These are phyloP conservation scores for Ecliptopera silaceata DNA, from an alignment of 2,888 invertebrate species.

Conservation along the genomic window DNA sequence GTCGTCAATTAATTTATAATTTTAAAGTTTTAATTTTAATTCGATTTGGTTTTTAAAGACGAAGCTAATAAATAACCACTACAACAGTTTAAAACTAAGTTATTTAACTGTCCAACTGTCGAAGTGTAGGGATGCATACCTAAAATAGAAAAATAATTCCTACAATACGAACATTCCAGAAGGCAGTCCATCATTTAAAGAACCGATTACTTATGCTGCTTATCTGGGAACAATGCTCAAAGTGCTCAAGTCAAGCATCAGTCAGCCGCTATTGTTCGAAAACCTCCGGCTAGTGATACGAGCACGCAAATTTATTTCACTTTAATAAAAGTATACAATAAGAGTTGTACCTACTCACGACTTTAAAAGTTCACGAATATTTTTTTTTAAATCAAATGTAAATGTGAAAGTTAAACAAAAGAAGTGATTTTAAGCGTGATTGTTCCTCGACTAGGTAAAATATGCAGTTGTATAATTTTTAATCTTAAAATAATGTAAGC, in stretches of 20 bases:
- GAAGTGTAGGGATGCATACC: neutral
- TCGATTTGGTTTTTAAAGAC: too few relatives aligned
- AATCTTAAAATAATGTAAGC: conserved; percentile 2
- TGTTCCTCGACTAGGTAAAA: neutral
- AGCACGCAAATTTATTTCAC: conserved; percentile 38
- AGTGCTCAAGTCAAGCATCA: conserved; percentile 52
- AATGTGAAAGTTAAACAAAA: too few relatives aligned
- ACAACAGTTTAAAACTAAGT: too few relatives aligned
- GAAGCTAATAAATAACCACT: too few relatives aligned
- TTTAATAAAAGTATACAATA: conserved; percentile 19
- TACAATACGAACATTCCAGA: conserved; percentile 51
- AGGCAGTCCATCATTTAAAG: conserved; percentile 59
- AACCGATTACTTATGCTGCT: conserved; percentile 68
- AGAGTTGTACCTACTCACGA: too few relatives aligned
- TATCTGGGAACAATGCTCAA: conserved; percentile 69
- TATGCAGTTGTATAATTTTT: neutral
- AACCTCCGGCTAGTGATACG: conserved; percentile 33
- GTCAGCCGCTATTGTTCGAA: conserved; percentile 53
- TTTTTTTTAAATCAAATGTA: too few relatives aligned
- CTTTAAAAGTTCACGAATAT: too few relatives aligned
- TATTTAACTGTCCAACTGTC: too few relatives aligned
- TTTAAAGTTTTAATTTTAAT: too few relatives aligned
- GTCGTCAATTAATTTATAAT: too few relatives aligned
- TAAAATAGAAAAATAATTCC: conserved; percentile 51
- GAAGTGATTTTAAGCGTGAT: too few relatives aligned